Evolutionary conservation across 2,888 invertebrate genomes (phyloP), one percentile per base, ranked within the genome.

Genomic region (Ditylenchus weischeri): DNA sequence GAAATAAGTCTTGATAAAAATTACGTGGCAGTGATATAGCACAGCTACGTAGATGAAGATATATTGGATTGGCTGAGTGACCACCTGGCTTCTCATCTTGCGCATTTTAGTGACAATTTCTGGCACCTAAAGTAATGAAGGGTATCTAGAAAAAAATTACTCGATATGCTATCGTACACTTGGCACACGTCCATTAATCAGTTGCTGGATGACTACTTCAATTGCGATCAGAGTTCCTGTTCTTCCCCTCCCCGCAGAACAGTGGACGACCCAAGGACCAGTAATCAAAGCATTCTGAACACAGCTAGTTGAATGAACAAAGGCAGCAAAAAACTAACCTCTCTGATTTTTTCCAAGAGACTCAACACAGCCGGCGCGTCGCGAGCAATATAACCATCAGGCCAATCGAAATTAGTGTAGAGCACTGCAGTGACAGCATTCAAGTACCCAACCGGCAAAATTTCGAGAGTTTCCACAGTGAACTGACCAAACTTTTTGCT

Each of bases 361-460:
- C 8, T 15, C 43, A 43, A 43, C 43, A 43, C 3, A 43, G 43
- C 43, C 13, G 15, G 43, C 1, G 43, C 13, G 8, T 43, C 43
- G 43, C 43, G 43, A 43, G 43, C 43, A 43, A 43, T 59, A 36
- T 66, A 66, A n/a, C 63, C 49, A 59, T 71, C 71, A 8, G 70
- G 71, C 70, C 71, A 71, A 38, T 71, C 71, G 38, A 61, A 29
- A 19, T 59, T n/a, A 29, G 67, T 64, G 49, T 62, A 38, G 36
- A 71, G 50, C 57, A 65, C 60, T 10, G 65, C 71, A 47, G 64
- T 57, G 43, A 49, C 64, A n/a, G 71, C 58, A 50, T 71, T 71
- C 18, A 70, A 71, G 65, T 70, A 71, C 0, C 71, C 71, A 13
- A 70, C 70, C 1, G 71, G 71, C 21, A 71, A 59, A 7, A 71